These are phyloP conservation scores for Tetrax tetrax DNA, from an alignment of 2,113 vertebrate genomes.

Conservation along the genomic window DNA sequence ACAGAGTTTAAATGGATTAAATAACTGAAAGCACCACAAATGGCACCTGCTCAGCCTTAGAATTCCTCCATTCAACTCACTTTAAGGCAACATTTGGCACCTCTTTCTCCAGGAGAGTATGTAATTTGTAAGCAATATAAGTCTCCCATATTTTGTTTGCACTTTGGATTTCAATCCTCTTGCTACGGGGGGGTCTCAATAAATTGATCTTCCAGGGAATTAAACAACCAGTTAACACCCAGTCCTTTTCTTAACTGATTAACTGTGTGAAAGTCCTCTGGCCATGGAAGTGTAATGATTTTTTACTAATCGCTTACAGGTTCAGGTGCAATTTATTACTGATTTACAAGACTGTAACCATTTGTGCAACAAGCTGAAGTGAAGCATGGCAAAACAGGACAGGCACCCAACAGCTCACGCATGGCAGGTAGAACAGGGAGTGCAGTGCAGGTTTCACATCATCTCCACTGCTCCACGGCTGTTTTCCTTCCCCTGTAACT, in stretches of 20 bases:
- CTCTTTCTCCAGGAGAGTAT: background rate
- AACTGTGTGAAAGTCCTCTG: conserved; percentile 59
- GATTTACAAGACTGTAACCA: conserved; percentile 38
- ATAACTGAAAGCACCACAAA: background rate
- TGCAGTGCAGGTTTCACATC: background rate
- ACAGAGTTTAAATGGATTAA: background rate
- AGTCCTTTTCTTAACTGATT: conserved; percentile 37
- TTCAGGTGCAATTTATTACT: conserved; percentile 57
- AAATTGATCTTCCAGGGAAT: background rate
- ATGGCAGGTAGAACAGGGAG: background rate
- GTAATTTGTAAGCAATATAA: background rate
- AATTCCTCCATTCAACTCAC: background rate
- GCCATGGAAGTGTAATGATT: conserved; percentile 16
- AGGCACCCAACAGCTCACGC: background rate
- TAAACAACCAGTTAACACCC: background rate
- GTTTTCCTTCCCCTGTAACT: background rate
- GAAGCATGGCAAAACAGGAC: background rate
- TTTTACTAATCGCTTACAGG: conserved; percentile 46
- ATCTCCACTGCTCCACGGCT: background rate
- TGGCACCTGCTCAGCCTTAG: background rate
- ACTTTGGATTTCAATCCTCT: background rate
- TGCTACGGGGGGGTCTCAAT: background rate
- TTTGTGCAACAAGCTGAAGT: background rate
- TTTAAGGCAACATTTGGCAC: background rate
- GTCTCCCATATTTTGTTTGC: background rate